These are phyloP conservation scores for Neopelma chrysocephalum DNA, from an alignment of 2,797 vertebrate species.

Conservation along the genomic window DNA sequence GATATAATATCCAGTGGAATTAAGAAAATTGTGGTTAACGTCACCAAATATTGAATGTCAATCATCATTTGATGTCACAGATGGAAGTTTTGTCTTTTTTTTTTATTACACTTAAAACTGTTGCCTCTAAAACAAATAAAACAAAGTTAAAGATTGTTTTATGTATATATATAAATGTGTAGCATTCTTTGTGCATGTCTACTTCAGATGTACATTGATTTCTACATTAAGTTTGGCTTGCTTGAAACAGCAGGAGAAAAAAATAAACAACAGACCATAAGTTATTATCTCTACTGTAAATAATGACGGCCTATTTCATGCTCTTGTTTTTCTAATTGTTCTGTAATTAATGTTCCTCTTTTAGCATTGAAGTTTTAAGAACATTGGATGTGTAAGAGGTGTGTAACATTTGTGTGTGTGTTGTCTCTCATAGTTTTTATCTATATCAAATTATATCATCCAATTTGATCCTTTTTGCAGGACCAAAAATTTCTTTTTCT, in stretches of 20 bases:
- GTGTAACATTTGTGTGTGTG: background rate
- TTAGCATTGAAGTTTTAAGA: background rate
- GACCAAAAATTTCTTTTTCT: background rate
- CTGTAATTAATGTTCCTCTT: background rate
- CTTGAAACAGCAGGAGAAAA: background rate
- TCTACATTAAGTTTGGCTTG: background rate
- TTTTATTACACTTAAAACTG: background rate
- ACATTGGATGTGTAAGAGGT: background rate
- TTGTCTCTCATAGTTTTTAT: background rate
- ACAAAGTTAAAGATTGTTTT: background rate
- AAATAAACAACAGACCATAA: fast-evolving
- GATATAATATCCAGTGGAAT: background rate
- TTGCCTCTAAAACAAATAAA: background rate
- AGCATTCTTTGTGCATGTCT: background rate
- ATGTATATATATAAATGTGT: background rate
- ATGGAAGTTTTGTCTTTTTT: background rate
- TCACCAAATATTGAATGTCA: background rate
- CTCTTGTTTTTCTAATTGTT: background rate
- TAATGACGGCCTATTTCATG: background rate
- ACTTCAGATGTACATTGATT: background rate
- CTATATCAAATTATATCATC: background rate
- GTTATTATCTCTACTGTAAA: background rate
- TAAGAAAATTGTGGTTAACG: background rate
- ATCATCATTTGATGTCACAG: background rate
- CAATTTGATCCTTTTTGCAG: background rate